These are phyloP conservation scores for Acropora yongei DNA, from an alignment of 64 coral and sea anemone genomes.

Conservation along the genomic window DNA sequence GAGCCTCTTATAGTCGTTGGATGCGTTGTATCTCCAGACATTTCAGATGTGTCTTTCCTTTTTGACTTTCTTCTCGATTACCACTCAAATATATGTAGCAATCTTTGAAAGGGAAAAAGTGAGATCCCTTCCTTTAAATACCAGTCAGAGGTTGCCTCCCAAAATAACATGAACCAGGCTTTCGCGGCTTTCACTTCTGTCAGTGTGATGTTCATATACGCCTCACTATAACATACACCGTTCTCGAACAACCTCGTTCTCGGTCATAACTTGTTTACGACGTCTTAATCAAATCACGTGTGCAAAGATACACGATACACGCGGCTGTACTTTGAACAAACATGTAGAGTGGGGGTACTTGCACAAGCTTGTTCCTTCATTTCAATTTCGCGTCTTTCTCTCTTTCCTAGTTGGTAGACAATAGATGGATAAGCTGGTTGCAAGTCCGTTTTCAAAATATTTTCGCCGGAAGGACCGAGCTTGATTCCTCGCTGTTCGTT, in stretches of 20 bases:
- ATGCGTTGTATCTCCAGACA: conserved; percentile 94
- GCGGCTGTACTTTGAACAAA: too few relatives aligned
- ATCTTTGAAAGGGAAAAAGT: background rate
- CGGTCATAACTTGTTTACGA: too few relatives aligned
- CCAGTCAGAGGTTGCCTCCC: conserved; percentile 9
- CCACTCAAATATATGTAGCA: background rate
- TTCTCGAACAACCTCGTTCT: too few relatives aligned
- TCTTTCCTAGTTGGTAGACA: background rate
- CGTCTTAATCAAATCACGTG: too few relatives aligned
- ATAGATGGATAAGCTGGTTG: background rate
- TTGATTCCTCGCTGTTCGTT: background rate
- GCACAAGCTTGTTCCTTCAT: too few relatives aligned
- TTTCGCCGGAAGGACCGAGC: background rate
- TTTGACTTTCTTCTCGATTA: background rate
- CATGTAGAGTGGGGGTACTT: too few relatives aligned
- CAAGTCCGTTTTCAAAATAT: background rate
- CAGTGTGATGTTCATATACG: background rate
- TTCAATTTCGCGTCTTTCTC: too few relatives aligned
- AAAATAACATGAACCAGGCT: conserved; percentile 1
- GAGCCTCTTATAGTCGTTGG: conserved; percentile 88
- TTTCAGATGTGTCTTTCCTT: background rate
- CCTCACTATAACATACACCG: background rate
- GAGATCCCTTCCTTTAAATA: background rate
- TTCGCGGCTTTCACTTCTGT: background rate
- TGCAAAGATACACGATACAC: too few relatives aligned